A percentile compares a stretch with the other conserved stretches of the same genome.
Evolutionary conservation across 1,140 invertebrate genomes (phyloP).

Genomic region (Ctenoplectra terminalis): DNA sequence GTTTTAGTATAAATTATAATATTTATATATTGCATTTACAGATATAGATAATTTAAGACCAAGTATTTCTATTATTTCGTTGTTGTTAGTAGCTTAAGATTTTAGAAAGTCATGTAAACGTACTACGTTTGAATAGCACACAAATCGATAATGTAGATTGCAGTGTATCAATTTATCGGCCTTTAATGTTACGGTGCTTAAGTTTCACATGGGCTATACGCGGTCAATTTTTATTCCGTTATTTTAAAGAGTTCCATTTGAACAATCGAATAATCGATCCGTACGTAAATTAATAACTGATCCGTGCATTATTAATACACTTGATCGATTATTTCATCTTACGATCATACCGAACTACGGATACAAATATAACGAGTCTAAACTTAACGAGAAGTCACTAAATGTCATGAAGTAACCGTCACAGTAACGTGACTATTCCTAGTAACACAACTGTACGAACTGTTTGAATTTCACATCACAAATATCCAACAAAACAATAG

Average conservation of each 20-base stretch:
- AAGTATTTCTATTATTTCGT: not conserved
- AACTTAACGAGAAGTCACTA: constrained; percentile 38
- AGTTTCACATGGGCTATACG: not conserved
- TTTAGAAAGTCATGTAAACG: not conserved
- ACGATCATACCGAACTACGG: not conserved
- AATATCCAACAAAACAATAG: not conserved
- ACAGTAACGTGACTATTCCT: constrained; percentile 23
- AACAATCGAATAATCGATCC: not conserved
- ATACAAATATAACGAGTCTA: constrained; percentile 40
- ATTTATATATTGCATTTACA: not conserved
- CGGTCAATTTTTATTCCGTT: not conserved
- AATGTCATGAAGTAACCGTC: constrained; percentile 31
- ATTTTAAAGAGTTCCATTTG: not conserved
- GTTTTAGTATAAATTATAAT: too few relatives aligned
- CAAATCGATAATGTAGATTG: not conserved
- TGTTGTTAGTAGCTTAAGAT: not conserved
- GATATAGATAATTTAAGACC: not conserved
- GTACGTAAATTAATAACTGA: not conserved
- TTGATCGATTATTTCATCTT: constrained; percentile 7
- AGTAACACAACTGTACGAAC: not conserved
- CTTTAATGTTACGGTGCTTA: not conserved
- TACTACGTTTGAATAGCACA: too few relatives aligned
- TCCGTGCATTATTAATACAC: not conserved
- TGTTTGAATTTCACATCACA: not conserved
- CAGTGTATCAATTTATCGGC: not conserved